phyloP scores from a whole-genome alignment of 2,888 invertebrate species.

The Macrosiphum euphorbiae region DNA sequence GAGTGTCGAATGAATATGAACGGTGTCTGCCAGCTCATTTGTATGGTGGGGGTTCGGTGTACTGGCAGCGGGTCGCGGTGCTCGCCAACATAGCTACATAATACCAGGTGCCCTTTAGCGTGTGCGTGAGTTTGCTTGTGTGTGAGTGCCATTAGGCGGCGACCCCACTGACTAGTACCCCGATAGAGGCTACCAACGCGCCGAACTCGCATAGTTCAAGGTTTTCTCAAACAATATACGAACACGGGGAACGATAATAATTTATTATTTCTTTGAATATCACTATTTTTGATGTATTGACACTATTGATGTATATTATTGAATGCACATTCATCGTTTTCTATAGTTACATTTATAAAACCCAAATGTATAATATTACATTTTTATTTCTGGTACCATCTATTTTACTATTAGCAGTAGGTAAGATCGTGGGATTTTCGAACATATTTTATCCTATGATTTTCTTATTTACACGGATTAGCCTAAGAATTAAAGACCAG shows the following conservation, averaged over 20 bases:
- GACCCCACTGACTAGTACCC: too few relatives aligned
- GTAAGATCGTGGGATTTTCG: neutral
- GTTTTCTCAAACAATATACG: neutral
- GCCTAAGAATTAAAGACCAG: neutral
- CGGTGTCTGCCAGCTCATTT: neutral
- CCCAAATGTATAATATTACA: neutral
- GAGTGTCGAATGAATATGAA: neutral
- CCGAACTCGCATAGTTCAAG: slow-evolving; percentile 53
- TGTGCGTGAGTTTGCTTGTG: too few relatives aligned
- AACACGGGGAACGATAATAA: neutral
- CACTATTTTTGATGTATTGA: too few relatives aligned
- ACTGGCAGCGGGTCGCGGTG: too few relatives aligned
- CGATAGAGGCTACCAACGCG: slow-evolving; percentile 41
- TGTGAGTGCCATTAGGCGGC: too few relatives aligned
- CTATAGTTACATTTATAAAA: neutral
- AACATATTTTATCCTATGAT: neutral
- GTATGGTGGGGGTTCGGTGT: neutral
- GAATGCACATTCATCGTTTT: neutral
- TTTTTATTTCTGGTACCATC: neutral
- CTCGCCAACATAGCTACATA: too few relatives aligned
- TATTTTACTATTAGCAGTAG: neutral
- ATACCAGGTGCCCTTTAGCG: too few relatives aligned
- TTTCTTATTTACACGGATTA: neutral
- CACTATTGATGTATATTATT: neutral
- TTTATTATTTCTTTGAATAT: neutral